Conservation (phyloP, 2,888 invertebrate genomes). For the Andrena dorsata region DNA sequence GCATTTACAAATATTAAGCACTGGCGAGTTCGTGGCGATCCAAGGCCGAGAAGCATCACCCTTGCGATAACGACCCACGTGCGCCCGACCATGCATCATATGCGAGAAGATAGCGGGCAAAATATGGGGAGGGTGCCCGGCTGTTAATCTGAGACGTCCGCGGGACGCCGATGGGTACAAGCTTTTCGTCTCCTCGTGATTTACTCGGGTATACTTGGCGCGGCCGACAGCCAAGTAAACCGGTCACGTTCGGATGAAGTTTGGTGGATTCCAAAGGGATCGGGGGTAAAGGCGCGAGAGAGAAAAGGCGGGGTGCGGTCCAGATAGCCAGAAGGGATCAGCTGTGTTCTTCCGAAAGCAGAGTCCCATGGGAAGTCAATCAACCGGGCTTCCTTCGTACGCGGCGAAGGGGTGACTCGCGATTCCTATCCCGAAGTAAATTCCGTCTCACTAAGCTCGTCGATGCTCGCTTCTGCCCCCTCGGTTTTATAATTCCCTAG, state of each 20-base stretch:
- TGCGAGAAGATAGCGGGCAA: constrained; percentile 18
- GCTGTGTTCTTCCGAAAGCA: constrained; percentile 82
- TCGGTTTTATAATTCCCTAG: not conserved
- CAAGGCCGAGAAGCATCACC: not conserved
- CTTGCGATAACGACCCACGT: constrained; percentile 3
- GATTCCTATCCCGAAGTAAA: constrained; percentile 47
- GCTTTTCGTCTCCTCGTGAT: constrained; percentile 56
- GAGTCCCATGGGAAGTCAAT: constrained; percentile 85
- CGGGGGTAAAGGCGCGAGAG: constrained; percentile 35
- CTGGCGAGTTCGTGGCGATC: not conserved
- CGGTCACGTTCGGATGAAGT: constrained; percentile 81
- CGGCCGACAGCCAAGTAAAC: constrained; percentile 75
- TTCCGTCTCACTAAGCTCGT: constrained; percentile 49
- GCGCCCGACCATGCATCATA: constrained; percentile 12
- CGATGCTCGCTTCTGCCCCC: constrained; percentile 46
- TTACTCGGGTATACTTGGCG: constrained; percentile 49
- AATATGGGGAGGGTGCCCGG: constrained; percentile 12
- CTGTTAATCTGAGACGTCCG: constrained; percentile 30
- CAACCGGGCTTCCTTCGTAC: constrained; percentile 83
- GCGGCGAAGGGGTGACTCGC: constrained; percentile 74
- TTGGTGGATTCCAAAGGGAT: constrained; percentile 66
- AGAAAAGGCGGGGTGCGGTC: constrained; percentile 61
- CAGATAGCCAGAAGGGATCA: constrained; percentile 83
- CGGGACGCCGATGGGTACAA: constrained; percentile 20
- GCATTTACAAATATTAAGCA: no score